These are phyloP conservation scores for Apteryx mantelli DNA, from an alignment of 2,113 vertebrate genomes.

Conservation along the genomic window DNA sequence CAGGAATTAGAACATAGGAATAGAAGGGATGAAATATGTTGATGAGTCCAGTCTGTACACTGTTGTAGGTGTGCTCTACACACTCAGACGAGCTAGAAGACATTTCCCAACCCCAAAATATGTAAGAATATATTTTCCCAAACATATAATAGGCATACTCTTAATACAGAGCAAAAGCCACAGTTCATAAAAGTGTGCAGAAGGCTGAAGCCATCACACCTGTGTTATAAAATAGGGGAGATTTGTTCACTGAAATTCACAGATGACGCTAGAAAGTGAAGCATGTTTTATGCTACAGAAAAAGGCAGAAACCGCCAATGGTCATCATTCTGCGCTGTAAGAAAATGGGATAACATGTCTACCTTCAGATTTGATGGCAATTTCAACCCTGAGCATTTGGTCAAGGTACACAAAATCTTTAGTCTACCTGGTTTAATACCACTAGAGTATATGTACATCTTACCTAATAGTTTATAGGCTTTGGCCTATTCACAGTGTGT, in stretches of 20 bases:
- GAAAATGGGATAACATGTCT: background rate
- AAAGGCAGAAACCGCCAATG: background rate
- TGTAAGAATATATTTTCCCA: background rate
- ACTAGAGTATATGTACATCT: background rate
- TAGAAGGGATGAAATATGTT: background rate
- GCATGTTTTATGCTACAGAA: background rate
- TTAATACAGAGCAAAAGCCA: background rate
- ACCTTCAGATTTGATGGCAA: background rate
- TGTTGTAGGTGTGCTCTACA: background rate
- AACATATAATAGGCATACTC: background rate
- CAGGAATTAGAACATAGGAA: background rate
- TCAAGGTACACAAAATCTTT: background rate
- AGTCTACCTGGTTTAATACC: background rate
- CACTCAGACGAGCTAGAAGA: background rate
- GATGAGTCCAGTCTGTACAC: background rate
- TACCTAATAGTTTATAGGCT: background rate
- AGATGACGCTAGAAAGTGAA: background rate
- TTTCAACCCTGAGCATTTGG: background rate
- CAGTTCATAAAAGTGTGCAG: background rate
- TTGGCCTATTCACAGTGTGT: background rate
- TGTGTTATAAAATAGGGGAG: background rate
- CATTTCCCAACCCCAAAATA: background rate
- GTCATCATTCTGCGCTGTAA: background rate
- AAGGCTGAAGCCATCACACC: background rate
- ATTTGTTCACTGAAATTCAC: background rate